Evolutionary conservation across 2,797 vertebrate genomes (phyloP).

Genomic region (Dallia pectoralis): DNA sequence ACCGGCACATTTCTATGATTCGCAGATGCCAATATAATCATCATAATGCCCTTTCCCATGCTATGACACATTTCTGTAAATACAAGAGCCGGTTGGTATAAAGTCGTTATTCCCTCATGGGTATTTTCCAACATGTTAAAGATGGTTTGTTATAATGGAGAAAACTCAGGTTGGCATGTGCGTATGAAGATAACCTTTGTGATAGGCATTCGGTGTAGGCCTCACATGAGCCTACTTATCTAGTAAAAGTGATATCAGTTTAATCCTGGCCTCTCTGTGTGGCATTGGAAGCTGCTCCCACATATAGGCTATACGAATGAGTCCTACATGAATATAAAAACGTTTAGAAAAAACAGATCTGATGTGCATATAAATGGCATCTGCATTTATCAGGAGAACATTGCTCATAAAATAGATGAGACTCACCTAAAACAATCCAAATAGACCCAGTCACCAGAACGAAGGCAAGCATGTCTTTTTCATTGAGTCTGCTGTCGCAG

Average conservation of each 20-base stretch:
- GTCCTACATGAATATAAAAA: not conserved
- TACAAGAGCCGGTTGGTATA: not conserved
- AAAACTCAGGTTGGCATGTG: not conserved
- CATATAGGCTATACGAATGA: not conserved
- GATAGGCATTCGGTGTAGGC: not conserved
- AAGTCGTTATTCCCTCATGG: not conserved
- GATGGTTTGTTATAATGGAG: not conserved
- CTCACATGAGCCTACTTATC: not conserved
- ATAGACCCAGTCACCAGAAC: conserved; percentile 79
- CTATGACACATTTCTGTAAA: not conserved
- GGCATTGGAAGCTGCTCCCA: not conserved
- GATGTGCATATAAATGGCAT: not conserved
- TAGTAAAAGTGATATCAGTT: not conserved
- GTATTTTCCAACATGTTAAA: not conserved
- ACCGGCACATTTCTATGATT: not conserved
- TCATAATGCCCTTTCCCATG: not conserved
- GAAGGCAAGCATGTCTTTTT: conserved; percentile 80
- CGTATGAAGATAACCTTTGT: not conserved
- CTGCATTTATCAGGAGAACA: not conserved
- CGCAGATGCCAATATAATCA: not conserved
- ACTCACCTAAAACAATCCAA: conserved; percentile 82
- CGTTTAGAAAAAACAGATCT: not conserved
- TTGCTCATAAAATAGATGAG: conserved; percentile 2
- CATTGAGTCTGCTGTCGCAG: conserved; percentile 69
- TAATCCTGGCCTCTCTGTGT: not conserved